Conservation (phyloP, 1,140 invertebrate genomes). For the Scaptomyza graminum region DNA sequence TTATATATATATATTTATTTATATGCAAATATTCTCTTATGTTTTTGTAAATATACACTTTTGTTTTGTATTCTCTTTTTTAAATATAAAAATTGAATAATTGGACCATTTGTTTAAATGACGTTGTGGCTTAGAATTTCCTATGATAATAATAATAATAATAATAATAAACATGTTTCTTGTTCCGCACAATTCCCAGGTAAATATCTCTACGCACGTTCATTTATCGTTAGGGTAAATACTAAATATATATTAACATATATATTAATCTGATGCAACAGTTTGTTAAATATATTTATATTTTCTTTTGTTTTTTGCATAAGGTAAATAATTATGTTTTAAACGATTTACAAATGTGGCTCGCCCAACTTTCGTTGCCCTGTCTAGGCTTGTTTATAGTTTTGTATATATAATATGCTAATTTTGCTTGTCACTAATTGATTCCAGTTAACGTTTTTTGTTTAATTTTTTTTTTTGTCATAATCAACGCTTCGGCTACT, state of each 20-base stretch:
- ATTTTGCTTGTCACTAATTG: constrained; percentile 71
- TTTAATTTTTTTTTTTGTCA: constrained; percentile 15
- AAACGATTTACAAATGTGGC: constrained; percentile 74
- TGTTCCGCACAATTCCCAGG: constrained; percentile 72
- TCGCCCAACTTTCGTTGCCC: constrained; percentile 61
- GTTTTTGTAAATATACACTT: constrained; percentile 54
- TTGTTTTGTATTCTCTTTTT: constrained; percentile 42
- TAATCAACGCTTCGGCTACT: constrained; percentile 34
- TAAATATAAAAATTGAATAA: constrained; percentile 74
- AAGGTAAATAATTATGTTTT: constrained; percentile 48
- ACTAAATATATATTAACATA: constrained; percentile 36
- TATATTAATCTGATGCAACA: constrained; percentile 59
- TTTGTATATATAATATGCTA: constrained; percentile 48
- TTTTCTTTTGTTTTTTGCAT: constrained; percentile 11
- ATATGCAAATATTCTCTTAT: constrained; percentile 37
- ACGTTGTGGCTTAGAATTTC: constrained; percentile 67
- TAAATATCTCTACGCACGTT: constrained; percentile 63
- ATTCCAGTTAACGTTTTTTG: constrained; percentile 65
- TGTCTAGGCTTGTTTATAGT: constrained; percentile 48
- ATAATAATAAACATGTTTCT: constrained; percentile 59
- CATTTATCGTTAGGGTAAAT: constrained; percentile 47
- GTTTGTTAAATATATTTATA: constrained; percentile 42
- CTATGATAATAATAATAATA: constrained; percentile 46
- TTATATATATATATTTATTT: constrained; percentile 32
- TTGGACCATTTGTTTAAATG: constrained; percentile 82